Base-by-base conservation (phyloP, 2,113 vertebrate genomes). In the Tenebrosternarchus preto region DNA sequence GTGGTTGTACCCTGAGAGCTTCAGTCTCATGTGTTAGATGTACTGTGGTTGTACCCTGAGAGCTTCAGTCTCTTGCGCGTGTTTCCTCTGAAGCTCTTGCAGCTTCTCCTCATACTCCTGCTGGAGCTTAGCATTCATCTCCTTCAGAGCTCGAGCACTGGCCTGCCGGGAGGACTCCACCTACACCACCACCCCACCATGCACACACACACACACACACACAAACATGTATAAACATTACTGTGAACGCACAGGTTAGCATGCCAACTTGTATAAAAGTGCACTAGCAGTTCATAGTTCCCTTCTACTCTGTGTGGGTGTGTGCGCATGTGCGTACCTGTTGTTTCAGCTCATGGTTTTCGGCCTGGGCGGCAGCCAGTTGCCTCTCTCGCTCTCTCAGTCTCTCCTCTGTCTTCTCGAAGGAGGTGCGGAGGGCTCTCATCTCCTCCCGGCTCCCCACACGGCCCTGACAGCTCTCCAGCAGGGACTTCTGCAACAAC, bases 401-500 rank as follows among this genome's bases (percentile, higher is more conserved):
- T 80, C 92, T 92, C 76, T 95, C 93, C 91, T 97, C 90, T 0
- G 96, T 94, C 25, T 93, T 92, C n/a, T 94, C 91, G 0, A 93
- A 95, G 0, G 93, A 94, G 85, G 90, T 91, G 74, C 90, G 92
- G 78, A 98, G 82, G 80, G 81, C 92, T 85, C 90, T 93, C 87
- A 95, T 90, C 81, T 96, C 92, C 4, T 97, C 96, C 80, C 91
- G 92, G 76, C 87, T 92, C 75, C 90, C 90, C 75, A 94, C 92
- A 5, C 95, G 94, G 87, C 90, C 94, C 86, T 96, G 83, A 70
- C 96, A 96, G 84, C 95, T 95, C 61, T 98, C 95, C 85, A 99
- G 91, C 1, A 99, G 88, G 19, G 95, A 95, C 94, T 97, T 98
- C 98, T 99, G 87, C 43, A 87, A 83, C 68, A 55, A 60, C 74